Evolutionary conservation across 2,113 vertebrate genomes (phyloP).

Genomic region (Odocoileus hemionus): DNA sequence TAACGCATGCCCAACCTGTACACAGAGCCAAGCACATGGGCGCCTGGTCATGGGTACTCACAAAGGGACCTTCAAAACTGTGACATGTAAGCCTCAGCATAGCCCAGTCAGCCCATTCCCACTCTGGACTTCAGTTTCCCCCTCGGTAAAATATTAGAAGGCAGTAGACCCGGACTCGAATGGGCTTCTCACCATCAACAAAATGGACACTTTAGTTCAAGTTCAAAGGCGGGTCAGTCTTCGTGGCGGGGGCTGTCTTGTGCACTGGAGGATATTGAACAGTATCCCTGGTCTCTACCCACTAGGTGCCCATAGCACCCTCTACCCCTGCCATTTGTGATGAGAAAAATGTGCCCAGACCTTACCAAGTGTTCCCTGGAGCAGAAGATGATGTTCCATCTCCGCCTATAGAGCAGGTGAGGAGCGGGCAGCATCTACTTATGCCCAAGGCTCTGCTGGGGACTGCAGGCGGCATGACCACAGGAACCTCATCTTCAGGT

Average conservation of each 20-base stretch:
- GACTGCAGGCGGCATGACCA: accelerated
- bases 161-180: accelerated
- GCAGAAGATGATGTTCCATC: background rate
- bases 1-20: accelerated
- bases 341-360: background rate
- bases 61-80: background rate
- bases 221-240: background rate
- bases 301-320: background rate
- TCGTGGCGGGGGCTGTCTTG: accelerated
- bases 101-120: accelerated
- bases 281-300: background rate
- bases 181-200: too few species aligned
- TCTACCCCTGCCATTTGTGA: background rate
- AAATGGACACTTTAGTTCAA: background rate
- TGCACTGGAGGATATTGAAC: accelerated
- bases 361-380: background rate
- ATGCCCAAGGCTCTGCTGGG: too few species aligned
- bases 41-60: background rate
- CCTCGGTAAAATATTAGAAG: background rate
- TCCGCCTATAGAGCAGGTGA: background rate
- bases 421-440: background rate
- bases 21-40: accelerated
- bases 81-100: background rate
- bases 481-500: background rate
- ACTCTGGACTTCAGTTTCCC: background rate